Percentiles rank a stretch among this genome's conserved stretches.
These are phyloP conservation scores for Callorhinus ursinus DNA, from an alignment of 2,113 vertebrate genomes.

Conservation along the genomic window DNA sequence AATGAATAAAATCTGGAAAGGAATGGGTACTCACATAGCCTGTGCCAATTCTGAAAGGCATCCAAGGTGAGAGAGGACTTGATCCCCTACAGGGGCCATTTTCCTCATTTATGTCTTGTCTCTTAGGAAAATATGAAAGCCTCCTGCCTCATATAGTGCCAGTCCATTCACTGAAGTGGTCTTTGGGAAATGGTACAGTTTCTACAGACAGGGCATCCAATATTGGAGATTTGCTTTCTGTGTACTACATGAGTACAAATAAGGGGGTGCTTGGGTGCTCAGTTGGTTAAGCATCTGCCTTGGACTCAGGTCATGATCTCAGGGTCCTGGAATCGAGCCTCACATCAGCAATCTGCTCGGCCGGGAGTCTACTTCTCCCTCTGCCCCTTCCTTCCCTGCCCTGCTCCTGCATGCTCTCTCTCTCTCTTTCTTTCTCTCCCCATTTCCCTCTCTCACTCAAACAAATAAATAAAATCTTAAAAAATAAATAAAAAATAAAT, in stretches of 20 bases:
- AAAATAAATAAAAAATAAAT: neutral
- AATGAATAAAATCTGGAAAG: neutral
- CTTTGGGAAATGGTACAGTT: neutral
- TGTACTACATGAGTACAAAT: neutral
- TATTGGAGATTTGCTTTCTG: neutral
- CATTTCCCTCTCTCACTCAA: neutral
- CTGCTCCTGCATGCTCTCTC: too few relatives aligned
- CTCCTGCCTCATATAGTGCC: neutral
- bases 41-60: neutral
- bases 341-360: neutral
- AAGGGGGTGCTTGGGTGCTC: neutral
- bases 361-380: neutral
- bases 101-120: neutral
- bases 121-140: neutral
- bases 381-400: neutral
- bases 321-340: neutral
- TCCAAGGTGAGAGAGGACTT: neutral
- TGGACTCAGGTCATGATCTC: neutral
- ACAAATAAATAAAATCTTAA: neutral
- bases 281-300: neutral
- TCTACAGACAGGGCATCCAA: neutral
- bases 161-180: neutral
- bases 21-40: neutral
- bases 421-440: too few relatives aligned
- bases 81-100: neutral